These are phyloP conservation scores for Lysandra coridon DNA, from an alignment of 2,888 invertebrate species.

Conservation along the genomic window DNA sequence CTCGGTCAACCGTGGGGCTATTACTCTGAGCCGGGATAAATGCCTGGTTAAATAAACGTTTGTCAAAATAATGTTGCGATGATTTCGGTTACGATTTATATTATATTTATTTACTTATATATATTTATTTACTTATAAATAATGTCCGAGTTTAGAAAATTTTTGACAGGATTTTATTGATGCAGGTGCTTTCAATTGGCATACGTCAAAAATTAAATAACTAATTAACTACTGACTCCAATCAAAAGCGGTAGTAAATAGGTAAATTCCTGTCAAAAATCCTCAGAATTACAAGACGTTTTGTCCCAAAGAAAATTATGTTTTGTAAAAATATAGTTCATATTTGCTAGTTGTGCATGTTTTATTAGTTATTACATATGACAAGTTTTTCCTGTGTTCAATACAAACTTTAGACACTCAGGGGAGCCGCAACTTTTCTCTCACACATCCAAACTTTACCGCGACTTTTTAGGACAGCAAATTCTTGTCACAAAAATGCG, in stretches of 20 bases:
- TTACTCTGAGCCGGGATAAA: slow-evolving; percentile 13
- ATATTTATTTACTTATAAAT: too few relatives aligned
- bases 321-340: neutral
- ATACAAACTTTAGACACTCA: neutral
- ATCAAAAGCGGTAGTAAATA: too few relatives aligned
- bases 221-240: too few relatives aligned
- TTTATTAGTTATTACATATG: neutral
- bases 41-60: neutral
- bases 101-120: too few relatives aligned
- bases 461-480: neutral
- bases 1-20: neutral
- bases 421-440: neutral
- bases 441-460: neutral
- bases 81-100: neutral
- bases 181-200: too few relatives aligned
- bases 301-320: neutral
- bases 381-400: neutral
- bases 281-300: neutral
- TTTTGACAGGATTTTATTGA: neutral
- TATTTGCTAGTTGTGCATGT: neutral
- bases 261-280: too few relatives aligned
- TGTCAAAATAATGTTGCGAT: neutral
- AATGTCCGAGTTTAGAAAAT: neutral
- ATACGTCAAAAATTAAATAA: too few relatives aligned
- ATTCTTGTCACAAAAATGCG: neutral